Percentiles rank a stretch among this genome's conserved stretches.
These are phyloP conservation scores for Euplexia lucipara DNA, from an alignment of 2,888 invertebrate genomes.

Conservation along the genomic window DNA sequence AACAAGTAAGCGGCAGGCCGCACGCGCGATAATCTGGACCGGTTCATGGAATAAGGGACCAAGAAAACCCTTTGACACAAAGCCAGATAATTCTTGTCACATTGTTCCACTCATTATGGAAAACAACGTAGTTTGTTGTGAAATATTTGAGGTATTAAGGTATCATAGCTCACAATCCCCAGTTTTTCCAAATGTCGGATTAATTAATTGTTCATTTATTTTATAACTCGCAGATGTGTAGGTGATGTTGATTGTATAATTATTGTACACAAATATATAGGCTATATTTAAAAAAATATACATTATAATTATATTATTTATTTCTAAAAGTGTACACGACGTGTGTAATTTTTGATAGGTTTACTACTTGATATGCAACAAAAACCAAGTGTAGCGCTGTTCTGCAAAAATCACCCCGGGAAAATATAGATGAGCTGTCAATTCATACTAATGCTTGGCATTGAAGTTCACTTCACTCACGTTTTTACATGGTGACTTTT, in stretches of 20 bases:
- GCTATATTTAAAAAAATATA: too few relatives aligned
- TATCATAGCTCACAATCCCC: constrained; percentile 18
- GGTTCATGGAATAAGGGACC: constrained; percentile 45
- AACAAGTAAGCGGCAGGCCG: constrained; percentile 59
- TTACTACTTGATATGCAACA: too few relatives aligned
- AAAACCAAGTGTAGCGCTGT: too few relatives aligned
- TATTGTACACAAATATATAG: background rate
- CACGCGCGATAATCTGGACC: constrained; percentile 58
- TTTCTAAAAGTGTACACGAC: too few relatives aligned
- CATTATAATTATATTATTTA: too few relatives aligned
- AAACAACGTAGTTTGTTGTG: constrained; percentile 38
- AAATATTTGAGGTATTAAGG: constrained; percentile 50
- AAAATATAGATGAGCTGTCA: too few relatives aligned
- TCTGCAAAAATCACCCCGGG: too few relatives aligned
- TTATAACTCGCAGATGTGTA: background rate
- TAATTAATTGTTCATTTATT: constrained; percentile 32
- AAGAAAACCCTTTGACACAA: constrained; percentile 50
- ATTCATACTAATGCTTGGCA: too few relatives aligned
- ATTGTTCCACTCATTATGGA: constrained; percentile 53
- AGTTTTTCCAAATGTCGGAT: constrained; percentile 20
- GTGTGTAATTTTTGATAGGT: too few relatives aligned
- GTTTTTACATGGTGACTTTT: too few relatives aligned
- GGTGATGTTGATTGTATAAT: background rate
- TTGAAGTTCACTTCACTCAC: too few relatives aligned
- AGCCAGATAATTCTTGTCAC: constrained; percentile 49